phyloP scores from a whole-genome alignment of 1,140 invertebrate genomes.

The Drosophila saltans region DNA sequence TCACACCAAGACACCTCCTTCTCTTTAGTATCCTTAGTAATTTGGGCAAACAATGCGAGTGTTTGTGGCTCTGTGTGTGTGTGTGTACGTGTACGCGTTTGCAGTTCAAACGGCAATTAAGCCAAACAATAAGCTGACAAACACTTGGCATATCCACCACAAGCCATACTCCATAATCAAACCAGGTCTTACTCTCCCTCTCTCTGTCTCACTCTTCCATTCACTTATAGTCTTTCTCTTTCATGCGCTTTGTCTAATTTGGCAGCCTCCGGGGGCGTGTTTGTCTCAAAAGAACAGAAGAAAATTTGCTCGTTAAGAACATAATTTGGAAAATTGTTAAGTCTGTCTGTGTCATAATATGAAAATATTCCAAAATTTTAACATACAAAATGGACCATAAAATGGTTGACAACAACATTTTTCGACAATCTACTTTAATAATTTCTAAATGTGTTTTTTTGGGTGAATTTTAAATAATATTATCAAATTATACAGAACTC shows the following conservation, averaged over 20 bases:
- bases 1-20: neutral
- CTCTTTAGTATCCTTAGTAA: constrained; percentile 37
- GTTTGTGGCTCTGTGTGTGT: constrained; percentile 18
- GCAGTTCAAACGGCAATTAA: constrained; percentile 75
- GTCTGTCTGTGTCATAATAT: constrained; percentile 9
- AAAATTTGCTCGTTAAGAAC: constrained; percentile 28
- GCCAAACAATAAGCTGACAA: constrained; percentile 75
- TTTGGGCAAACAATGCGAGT: constrained; percentile 66
- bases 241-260: constrained; percentile 12
- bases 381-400: constrained; percentile 14
- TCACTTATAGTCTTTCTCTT: neutral
- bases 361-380: constrained; percentile 30
- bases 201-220: no score
- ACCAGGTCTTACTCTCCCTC: neutral
- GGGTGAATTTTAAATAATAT: neutral
- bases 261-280: constrained; percentile 2
- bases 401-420: constrained; percentile 21
- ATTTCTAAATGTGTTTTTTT: constrained; percentile 41
- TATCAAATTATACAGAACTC: constrained; percentile 1
- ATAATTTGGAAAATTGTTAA: constrained; percentile 13
- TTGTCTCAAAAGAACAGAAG: constrained; percentile 3
- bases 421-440: constrained; percentile 39
- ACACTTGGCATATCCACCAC: constrained; percentile 53
- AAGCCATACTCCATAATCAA: constrained; percentile 2
- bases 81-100: constrained; percentile 37